Conservation (phyloP, 53 echinoderm and acorn worm species). For the Mesocentrotus franciscanus region DNA sequence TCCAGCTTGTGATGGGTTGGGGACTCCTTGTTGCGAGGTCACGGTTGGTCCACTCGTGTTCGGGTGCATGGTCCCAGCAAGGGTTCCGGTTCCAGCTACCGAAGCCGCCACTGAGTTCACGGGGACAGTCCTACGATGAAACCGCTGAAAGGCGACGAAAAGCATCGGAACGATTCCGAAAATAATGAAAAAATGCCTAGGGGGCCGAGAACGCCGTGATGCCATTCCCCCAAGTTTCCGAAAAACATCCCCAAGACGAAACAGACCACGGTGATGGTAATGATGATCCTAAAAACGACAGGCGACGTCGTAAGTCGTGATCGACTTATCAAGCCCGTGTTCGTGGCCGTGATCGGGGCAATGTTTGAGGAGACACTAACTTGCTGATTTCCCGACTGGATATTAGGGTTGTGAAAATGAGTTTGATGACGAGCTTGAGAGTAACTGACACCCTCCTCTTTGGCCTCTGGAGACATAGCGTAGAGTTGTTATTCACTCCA, state of each 20-base stretch:
- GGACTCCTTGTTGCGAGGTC: not conserved
- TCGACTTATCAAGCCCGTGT: not conserved
- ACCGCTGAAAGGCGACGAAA: not conserved
- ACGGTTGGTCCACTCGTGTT: not conserved
- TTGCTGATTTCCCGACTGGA: not conserved
- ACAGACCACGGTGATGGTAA: not conserved
- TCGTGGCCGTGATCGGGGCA: not conserved
- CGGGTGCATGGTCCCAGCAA: not conserved
- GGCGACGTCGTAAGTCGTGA: not conserved
- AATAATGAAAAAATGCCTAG: not conserved
- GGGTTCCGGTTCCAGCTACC: not conserved
- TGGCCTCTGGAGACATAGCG: not conserved
- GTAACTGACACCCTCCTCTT: not conserved
- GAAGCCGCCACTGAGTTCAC: no score
- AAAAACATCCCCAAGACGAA: not conserved
- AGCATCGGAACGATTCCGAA: not conserved
- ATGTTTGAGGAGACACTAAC: not conserved
- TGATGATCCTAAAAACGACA: not conserved
- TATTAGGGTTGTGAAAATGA: not conserved
- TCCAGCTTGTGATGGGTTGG: not conserved
- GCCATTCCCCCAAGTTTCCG: not conserved
- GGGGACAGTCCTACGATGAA: not conserved
- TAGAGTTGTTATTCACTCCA: no score
- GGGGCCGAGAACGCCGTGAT: not conserved
- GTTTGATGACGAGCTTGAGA: not conserved